phyloP scores from a whole-genome alignment of 2,888 invertebrate genomes.

The Tuberolachnus salignus region DNA sequence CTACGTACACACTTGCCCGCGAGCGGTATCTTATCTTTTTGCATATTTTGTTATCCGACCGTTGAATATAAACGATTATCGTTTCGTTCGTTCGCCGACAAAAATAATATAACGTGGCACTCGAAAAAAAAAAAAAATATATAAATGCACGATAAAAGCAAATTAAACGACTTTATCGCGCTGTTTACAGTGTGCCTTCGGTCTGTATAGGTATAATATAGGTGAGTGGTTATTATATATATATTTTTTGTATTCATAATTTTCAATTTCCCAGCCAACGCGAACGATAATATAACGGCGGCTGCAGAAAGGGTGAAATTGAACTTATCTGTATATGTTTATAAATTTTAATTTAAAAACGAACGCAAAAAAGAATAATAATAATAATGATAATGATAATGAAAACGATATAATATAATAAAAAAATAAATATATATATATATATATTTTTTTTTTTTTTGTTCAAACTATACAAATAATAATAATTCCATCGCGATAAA shows the following conservation, averaged over 20 bases:
- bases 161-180: constrained; percentile 42
- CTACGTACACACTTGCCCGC: no score
- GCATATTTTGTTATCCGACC: no score
- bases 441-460: not conserved
- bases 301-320: constrained; percentile 31
- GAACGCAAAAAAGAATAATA: constrained; percentile 16
- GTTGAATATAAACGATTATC: no score
- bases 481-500: constrained; percentile 33
- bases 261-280: constrained; percentile 46
- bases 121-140: no score
- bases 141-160: not conserved
- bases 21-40: no score
- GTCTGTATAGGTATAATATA: not conserved
- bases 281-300: not conserved
- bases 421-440: constrained; percentile 10
- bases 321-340: constrained; percentile 41
- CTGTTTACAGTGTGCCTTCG: constrained; percentile 15
- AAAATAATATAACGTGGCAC: no score
- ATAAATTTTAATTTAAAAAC: constrained; percentile 51
- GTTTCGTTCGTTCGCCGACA: no score
- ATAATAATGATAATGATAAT: no score
- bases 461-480: constrained; percentile 39
- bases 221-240: constrained; percentile 9
- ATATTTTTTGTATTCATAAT: no score
- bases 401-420: no score